Evolutionary conservation across 2,888 invertebrate species (phyloP).

Genomic region (Heliconius hortense): DNA sequence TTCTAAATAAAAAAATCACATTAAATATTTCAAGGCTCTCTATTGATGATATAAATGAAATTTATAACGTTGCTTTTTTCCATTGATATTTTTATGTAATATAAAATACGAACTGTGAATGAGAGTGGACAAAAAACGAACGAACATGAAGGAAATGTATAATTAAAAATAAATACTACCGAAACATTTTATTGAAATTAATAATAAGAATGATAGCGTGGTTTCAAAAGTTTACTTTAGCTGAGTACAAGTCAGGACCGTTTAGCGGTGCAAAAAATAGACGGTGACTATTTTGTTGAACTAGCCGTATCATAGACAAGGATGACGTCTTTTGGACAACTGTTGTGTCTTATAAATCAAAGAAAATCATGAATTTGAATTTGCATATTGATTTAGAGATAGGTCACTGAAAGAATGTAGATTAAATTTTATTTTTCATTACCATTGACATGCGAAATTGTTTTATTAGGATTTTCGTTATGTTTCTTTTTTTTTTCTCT

Average conservation of each 20-base stretch:
- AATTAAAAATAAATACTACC: background rate
- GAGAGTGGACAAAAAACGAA: background rate
- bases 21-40: background rate
- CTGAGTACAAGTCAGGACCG: background rate
- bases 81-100: background rate
- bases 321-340: background rate
- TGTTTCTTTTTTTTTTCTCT: too few species aligned
- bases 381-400: background rate
- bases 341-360: background rate
- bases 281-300: background rate
- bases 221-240: background rate
- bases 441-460: too few species aligned
- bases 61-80: too few species aligned
- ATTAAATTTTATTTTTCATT: too few species aligned
- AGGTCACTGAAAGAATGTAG: too few species aligned
- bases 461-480: too few species aligned
- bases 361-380: slow-evolving; percentile 1
- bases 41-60: too few species aligned
- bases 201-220: background rate
- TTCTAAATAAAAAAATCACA: too few species aligned
- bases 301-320: background rate
- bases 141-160: slow-evolving; percentile 1
- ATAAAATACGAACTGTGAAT: too few species aligned
- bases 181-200: background rate
- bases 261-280: background rate